Evolutionary conservation across 2,888 invertebrate genomes (phyloP).

Genomic region (Tribolium freemani): DNA sequence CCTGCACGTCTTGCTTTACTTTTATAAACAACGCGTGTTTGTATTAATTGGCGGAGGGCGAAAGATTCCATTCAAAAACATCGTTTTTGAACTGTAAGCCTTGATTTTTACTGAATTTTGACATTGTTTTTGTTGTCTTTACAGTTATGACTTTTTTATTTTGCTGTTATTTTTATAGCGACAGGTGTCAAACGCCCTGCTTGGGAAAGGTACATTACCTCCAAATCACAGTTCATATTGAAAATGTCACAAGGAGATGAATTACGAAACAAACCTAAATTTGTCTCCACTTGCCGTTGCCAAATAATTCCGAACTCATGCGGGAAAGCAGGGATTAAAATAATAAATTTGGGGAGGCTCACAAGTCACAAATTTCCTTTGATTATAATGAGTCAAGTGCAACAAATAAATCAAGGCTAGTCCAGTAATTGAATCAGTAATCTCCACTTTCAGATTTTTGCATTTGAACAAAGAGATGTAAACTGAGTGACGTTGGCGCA

Average conservation of each 20-base stretch:
- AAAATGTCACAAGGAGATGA: background rate
- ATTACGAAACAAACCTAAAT: background rate
- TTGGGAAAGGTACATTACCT: background rate
- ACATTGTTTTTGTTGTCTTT: too few relatives aligned
- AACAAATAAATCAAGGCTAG: constrained; percentile 11
- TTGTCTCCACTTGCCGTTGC: background rate
- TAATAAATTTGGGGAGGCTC: background rate
- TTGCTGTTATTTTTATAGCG: too few relatives aligned
- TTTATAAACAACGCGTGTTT: background rate
- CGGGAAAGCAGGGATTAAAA: background rate
- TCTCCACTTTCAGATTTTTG: constrained; percentile 1
- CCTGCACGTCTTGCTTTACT: background rate
- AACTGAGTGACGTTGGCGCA: constrained; percentile 28
- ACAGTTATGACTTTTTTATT: too few relatives aligned
- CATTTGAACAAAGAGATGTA: background rate
- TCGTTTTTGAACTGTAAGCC: too few relatives aligned
- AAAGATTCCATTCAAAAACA: too few relatives aligned
- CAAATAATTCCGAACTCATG: background rate
- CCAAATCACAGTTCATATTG: background rate
- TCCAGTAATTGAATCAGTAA: constrained; percentile 5
- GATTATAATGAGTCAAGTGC: background rate
- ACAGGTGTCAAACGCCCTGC: too few relatives aligned
- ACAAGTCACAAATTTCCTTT: background rate
- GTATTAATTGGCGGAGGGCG: too few relatives aligned
- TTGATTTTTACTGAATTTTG: too few relatives aligned